Evolutionary conservation across 2,797 vertebrate species (phyloP).

Genomic region (Pipistrellus pipistrellus): DNA sequence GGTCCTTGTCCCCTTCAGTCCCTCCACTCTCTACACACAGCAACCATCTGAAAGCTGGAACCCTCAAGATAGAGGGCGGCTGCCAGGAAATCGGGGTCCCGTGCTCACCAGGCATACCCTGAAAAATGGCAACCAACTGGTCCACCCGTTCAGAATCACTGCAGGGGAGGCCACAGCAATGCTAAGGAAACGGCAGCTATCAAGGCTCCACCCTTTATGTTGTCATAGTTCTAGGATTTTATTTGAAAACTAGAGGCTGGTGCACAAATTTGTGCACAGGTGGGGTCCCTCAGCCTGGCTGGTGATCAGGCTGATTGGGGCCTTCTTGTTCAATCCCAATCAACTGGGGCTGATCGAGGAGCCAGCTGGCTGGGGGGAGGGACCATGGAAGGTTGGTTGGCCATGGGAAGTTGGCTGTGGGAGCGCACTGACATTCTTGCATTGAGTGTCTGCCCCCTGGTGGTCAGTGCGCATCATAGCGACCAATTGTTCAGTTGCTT

Average conservation of each 20-base stretch:
- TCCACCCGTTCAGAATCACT: background rate
- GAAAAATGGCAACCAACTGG: background rate
- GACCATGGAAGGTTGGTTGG: no score
- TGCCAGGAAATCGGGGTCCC: background rate
- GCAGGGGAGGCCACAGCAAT: accelerated
- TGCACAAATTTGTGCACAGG: no score
- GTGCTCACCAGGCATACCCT: background rate
- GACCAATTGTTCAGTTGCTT: no score
- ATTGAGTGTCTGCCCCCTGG: no score
- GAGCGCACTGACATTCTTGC: no score
- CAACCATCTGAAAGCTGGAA: background rate
- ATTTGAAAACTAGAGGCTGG: background rate
- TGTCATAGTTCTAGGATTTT: background rate
- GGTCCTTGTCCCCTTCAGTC: background rate
- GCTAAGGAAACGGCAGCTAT: background rate
- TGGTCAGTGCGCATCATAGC: no score
- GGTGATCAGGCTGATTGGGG: no score
- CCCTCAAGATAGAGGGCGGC: background rate
- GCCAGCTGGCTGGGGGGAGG: no score
- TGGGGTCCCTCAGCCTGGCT: no score
- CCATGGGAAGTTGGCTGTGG: no score
- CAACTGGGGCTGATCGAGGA: no score
- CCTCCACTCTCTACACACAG: background rate
- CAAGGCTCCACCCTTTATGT: background rate
- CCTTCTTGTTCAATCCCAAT: no score